phyloP scores from a whole-genome alignment of 2,888 invertebrate species.

The Acronicta leporina region DNA sequence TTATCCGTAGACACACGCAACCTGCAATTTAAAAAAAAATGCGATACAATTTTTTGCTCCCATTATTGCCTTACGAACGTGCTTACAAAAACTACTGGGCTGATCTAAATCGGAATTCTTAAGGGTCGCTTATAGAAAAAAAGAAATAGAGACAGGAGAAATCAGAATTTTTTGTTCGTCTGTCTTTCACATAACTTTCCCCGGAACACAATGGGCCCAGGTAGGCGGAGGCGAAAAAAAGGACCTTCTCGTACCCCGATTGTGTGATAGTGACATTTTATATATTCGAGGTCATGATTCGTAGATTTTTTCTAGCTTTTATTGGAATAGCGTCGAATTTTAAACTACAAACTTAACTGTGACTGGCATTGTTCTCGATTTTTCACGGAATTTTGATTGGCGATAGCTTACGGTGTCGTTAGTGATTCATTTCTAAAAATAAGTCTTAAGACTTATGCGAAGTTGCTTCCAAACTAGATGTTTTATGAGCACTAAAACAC shows the following conservation, averaged over 20 bases:
- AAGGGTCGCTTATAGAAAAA: slow-evolving; percentile 69
- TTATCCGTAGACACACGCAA: slow-evolving; percentile 75
- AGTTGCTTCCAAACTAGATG: slow-evolving; percentile 25
- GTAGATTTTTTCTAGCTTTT: slow-evolving; percentile 38
- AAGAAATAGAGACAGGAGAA: slow-evolving; percentile 75
- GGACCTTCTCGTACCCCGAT: slow-evolving; percentile 67
- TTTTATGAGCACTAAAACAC: slow-evolving; percentile 29
- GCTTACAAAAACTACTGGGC: slow-evolving; percentile 76
- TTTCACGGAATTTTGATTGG: slow-evolving; percentile 38
- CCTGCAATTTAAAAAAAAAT: slow-evolving; percentile 75
- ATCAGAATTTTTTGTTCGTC: slow-evolving; percentile 77
- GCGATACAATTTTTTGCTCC: slow-evolving; percentile 66
- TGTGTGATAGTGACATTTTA: slow-evolving; percentile 84
- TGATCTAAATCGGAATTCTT: slow-evolving; percentile 82
- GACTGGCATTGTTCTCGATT: slow-evolving; percentile 42
- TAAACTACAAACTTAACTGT: slow-evolving; percentile 44
- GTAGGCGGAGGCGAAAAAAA: slow-evolving; percentile 78
- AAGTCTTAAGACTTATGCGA: slow-evolving; percentile 11
- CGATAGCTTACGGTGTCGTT: slow-evolving; percentile 18
- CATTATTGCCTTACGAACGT: slow-evolving; percentile 67
- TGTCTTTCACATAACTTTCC: slow-evolving; percentile 86
- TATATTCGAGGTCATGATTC: slow-evolving; percentile 75
- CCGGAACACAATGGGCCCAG: slow-evolving; percentile 79
- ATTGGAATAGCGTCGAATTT: slow-evolving; percentile 41
- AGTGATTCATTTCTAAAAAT: slow-evolving; percentile 50